Evolutionary conservation across 2,888 invertebrate genomes (phyloP).

Genomic region (Acronicta leporina): DNA sequence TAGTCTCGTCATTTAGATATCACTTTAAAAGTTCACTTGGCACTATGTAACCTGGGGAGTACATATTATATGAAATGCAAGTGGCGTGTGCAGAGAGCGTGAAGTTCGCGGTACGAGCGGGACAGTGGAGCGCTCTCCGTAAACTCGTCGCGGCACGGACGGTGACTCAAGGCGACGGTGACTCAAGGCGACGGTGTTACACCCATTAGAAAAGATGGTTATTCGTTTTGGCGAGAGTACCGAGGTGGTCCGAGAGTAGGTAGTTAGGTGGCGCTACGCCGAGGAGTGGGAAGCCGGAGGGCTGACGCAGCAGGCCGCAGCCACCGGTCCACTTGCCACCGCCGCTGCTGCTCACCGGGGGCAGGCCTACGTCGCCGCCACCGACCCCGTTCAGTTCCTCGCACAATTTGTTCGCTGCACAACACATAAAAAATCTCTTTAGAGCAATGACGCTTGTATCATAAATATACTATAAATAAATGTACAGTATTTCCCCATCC

Average conservation of each 20-base stretch:
- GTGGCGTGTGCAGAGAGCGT: slow-evolving; percentile 29
- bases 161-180: slow-evolving; percentile 60
- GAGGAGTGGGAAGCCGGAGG: slow-evolving; percentile 89
- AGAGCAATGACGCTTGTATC: slow-evolving; percentile 17
- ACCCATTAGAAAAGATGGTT: slow-evolving; percentile 91
- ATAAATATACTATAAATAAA: slow-evolving; percentile 26
- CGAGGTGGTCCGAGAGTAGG: slow-evolving; percentile 90
- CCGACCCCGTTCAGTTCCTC: slow-evolving; percentile 82
- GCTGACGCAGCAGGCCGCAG: slow-evolving; percentile 90
- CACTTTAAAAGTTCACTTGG: slow-evolving; percentile 55
- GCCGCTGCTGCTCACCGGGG: slow-evolving; percentile 77
- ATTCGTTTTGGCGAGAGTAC: slow-evolving; percentile 89
- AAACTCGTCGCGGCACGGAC: slow-evolving; percentile 53
- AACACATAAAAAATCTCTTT: slow-evolving; percentile 54
- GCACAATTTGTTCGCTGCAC: slow-evolving; percentile 82
- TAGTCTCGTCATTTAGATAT: slow-evolving; percentile 57
- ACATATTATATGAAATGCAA: slow-evolving; percentile 34
- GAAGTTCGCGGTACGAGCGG: slow-evolving; percentile 28
- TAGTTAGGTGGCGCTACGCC: slow-evolving; percentile 90
- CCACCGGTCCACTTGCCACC: slow-evolving; percentile 90
- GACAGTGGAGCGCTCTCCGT: slow-evolving; percentile 43
- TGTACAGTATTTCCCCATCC: slow-evolving; percentile 33
- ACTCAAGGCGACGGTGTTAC: slow-evolving; percentile 65
- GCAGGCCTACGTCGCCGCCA: slow-evolving; percentile 76
- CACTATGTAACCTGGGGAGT: slow-evolving; percentile 52